Base-by-base conservation (phyloP, 2,113 vertebrate genomes). In the Cryptotis parvus region DNA sequence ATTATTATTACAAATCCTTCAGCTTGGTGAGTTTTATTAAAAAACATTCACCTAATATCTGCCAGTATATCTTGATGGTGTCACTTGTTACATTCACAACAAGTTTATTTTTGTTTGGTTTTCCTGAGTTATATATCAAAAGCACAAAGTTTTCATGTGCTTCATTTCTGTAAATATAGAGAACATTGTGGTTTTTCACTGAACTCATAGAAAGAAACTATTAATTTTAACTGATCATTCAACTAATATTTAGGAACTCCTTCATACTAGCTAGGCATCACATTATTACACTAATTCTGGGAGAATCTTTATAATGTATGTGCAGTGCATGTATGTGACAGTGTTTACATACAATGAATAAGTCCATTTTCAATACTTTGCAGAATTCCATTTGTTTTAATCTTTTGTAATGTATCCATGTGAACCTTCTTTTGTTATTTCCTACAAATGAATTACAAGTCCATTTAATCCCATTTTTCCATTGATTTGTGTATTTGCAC, bases 391-490 rank as follows among this genome's bases (percentile, higher is more conserved):
- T 65, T 77, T 70, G 26, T n/a, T 66, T 87, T 45, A 22, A 29
- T 49, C 37, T 73, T 43, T 58, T 58, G 55, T 7, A 58, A 61
- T 80, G 63, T 70, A 15, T 49, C 9, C 22, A 84, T 66, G 11
- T 81, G 85, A n/a, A 70, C 16, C 55, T 58, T 20, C 22, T 58
- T 20, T 7, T 58, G 22, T 18, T 58, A 5, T 69, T 68, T 84
- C 18, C 16, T 49, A 84, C n/a, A 49, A 74, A n/a, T 55, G 14
- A 93, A 93, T 91, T 84, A 35, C 45, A 79, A 75, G 55, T 66
- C 18, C 4, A 35, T 85, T 76, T 35, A n/a, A 81, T 15, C 37
- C 6, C 68, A 7, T 69, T 70, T 27, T 87, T 6, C 6, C 80
- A 49, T 14, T 65, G 22, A 65, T 68, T 65, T 72, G 55, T n/a